Evolutionary conservation across 2,888 invertebrate genomes (phyloP), one percentile per base, ranked within the genome.

Genomic region (Linhomoeus sp.): DNA sequence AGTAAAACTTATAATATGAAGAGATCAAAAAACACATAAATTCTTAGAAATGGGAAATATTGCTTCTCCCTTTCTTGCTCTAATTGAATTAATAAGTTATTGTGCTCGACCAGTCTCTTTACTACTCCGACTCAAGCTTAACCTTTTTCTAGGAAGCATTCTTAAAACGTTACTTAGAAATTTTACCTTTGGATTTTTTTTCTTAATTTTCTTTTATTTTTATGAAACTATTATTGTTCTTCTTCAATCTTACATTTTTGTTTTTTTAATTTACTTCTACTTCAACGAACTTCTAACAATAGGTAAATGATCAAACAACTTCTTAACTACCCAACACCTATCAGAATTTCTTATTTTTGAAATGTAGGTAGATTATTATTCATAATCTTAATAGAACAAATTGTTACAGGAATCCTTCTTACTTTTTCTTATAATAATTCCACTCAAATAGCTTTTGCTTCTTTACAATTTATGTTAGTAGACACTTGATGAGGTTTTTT

Each of bases 291-390:
- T n/a, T n/a, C n/a, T n/a, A n/a, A n/a, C n/a, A n/a, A n/a, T n/a
- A 56, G 53, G 37, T n/a, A 9, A 39, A 39, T 7, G 9, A 12
- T 39, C 9, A 7, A 7, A 39, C 29, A 22, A 41, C 22, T 41
- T 5, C 3, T 23, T 12, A 41, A 41, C 9, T 41, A 41, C 23
- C 41, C 41, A 12, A 9, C 41, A 12, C 9, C 23, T 9, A 56
- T 53, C 48, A 52, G 46, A 51, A 49, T 56, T 47, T 52, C 52
- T 49, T 51, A 56, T 49, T 48, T 48, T 45, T 66, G 66, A 58
- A 64, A 65, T 52, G 64, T 61, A 51, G 65, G 65, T 40, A 64
- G 63, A 29, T 52, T 66, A 33, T 51, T 65, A 49, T 65, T 64
- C 37, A 48, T 65, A 23, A 57, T 60, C 49, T 50, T 65, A 45